Evolutionary conservation across 2,113 vertebrate genomes (phyloP).

Genomic region (Oncorhynchus clarkii): DNA sequence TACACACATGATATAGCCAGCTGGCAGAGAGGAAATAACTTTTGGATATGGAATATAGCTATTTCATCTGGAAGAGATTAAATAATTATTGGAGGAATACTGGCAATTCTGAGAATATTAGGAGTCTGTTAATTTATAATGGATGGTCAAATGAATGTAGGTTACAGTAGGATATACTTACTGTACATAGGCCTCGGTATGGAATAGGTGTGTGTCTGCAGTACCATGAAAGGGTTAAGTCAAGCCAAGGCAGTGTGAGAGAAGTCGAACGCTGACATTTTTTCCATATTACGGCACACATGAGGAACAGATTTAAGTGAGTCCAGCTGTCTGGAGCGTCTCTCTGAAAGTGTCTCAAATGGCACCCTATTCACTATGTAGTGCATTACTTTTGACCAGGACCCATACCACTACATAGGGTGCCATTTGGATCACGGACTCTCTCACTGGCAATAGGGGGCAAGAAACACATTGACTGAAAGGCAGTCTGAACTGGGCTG

Average conservation of each 20-base stretch:
- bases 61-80: too few relatives aligned
- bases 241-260: conserved; percentile 50
- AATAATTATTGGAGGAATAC: too few relatives aligned
- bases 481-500: conserved; percentile 8
- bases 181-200: not conserved
- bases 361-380: conserved; percentile 7
- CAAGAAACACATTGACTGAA: conserved; percentile 48
- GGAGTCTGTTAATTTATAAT: too few relatives aligned
- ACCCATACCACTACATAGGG: not conserved
- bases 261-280: conserved; percentile 59
- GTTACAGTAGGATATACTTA: not conserved
- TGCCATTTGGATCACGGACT: too few relatives aligned
- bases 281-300: conserved; percentile 78
- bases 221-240: conserved; percentile 63
- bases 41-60: too few relatives aligned
- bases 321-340: conserved; percentile 72
- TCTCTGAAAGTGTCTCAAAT: conserved; percentile 38
- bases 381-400: not conserved
- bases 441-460: conserved; percentile 40
- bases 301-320: conserved; percentile 73
- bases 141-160: not conserved
- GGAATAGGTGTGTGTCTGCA: not conserved
- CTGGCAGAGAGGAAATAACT: too few relatives aligned
- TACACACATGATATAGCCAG: too few relatives aligned
- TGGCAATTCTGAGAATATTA: too few relatives aligned